A percentile compares a stretch with the other conserved stretches of the same genome.
These are phyloP conservation scores for Isoperla grammatica DNA, from an alignment of 2,888 invertebrate species.

Conservation along the genomic window DNA sequence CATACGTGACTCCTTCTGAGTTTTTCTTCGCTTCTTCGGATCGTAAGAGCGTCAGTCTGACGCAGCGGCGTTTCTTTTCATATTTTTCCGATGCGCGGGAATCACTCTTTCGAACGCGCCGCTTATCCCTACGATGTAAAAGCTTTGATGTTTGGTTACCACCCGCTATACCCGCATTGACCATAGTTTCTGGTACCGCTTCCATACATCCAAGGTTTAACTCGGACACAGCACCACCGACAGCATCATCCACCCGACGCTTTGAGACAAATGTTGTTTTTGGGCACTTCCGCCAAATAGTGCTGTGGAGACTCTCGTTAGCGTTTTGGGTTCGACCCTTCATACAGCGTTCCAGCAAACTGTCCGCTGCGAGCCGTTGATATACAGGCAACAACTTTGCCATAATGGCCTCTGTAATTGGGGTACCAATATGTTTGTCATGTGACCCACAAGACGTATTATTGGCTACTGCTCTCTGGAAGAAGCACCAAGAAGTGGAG, in stretches of 20 bases:
- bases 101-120: background rate
- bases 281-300: slow-evolving; percentile 23
- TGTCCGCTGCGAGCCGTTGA: slow-evolving; percentile 17
- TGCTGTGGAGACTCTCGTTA: slow-evolving; percentile 24
- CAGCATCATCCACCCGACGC: background rate
- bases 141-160: background rate
- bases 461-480: slow-evolving; percentile 24
- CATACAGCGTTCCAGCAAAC: slow-evolving; percentile 17
- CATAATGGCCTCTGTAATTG: slow-evolving; percentile 9
- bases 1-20: background rate
- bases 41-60: background rate
- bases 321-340: slow-evolving; percentile 22
- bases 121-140: background rate
- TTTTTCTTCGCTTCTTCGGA: background rate
- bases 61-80: background rate
- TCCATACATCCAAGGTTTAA: background rate
- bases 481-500: slow-evolving; percentile 31
- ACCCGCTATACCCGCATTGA: background rate
- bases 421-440: background rate
- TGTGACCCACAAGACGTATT: slow-evolving; percentile 11
- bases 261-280: background rate
- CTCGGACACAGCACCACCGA: background rate
- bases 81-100: background rate
- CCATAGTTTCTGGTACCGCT: background rate
- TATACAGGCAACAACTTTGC: slow-evolving; percentile 24